phyloP scores from a whole-genome alignment of 1,140 invertebrate genomes.

The Neodiprion fabricii region DNA sequence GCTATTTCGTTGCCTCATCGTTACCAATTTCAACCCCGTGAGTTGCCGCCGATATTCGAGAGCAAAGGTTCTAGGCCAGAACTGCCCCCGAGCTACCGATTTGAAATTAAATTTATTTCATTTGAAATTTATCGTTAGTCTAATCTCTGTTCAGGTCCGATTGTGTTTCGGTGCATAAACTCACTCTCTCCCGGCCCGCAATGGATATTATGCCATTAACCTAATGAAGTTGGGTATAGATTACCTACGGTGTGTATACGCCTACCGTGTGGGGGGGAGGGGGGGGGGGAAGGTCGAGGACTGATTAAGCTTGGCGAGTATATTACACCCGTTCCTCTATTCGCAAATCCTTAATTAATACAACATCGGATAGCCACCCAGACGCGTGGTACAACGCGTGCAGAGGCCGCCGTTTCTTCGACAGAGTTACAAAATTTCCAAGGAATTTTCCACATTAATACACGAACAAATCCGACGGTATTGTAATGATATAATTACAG shows the following conservation, averaged over 20 bases:
- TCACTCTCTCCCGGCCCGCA: constrained; percentile 39
- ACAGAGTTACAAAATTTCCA: too few relatives aligned
- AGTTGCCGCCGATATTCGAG: too few relatives aligned
- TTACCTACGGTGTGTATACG: constrained; percentile 14
- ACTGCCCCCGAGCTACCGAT: too few relatives aligned
- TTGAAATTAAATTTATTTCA: too few relatives aligned
- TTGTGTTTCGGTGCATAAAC: constrained; percentile 49
- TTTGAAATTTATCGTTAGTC: too few relatives aligned
- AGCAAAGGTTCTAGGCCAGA: too few relatives aligned
- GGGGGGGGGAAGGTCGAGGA: neutral
- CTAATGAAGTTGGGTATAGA: constrained; percentile 53
- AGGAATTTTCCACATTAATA: too few relatives aligned
- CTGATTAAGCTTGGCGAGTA: neutral
- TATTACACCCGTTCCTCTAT: neutral
- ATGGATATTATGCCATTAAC: constrained; percentile 61
- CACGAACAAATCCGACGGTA: too few relatives aligned
- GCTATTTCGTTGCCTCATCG: too few relatives aligned
- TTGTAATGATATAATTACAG: too few relatives aligned
- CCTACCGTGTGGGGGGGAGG: neutral
- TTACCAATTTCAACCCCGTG: too few relatives aligned
- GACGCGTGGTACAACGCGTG: neutral
- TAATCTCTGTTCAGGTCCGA: constrained; percentile 37
- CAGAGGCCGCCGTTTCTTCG: too few relatives aligned
- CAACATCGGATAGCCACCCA: neutral
- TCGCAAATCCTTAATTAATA: constrained; percentile 5